Conservation (phyloP, 2,888 invertebrate genomes). For the Anoncus sp. region DNA sequence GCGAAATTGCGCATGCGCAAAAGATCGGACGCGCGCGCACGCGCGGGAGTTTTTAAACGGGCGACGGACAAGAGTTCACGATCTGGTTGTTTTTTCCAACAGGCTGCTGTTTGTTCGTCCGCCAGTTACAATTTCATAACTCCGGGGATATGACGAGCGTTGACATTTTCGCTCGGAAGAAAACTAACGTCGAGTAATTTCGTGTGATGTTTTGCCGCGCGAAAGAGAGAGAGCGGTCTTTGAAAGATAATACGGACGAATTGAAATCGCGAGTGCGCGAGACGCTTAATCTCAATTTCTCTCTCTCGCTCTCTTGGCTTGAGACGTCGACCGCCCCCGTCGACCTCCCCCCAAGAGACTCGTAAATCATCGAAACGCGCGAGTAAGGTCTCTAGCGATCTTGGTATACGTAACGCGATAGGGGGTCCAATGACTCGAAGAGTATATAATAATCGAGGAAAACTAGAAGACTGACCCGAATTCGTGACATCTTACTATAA, state of each 20-base stretch:
- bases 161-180: conserved; percentile 29
- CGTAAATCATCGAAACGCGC: conserved; percentile 62
- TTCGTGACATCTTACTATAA: neutral
- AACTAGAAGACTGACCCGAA: conserved; percentile 54
- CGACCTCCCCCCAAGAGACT: conserved; percentile 21
- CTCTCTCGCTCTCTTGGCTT: conserved; percentile 14
- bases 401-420: too few species aligned
- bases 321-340: conserved; percentile 33
- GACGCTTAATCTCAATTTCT: conserved; percentile 40
- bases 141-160: conserved; percentile 30
- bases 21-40: neutral
- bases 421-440: conserved; percentile 41
- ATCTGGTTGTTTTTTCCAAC: conserved; percentile 1
- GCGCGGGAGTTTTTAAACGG: conserved; percentile 25
- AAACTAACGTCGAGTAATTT: conserved; percentile 49
- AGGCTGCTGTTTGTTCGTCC: conserved; percentile 9
- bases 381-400: conserved; percentile 23
- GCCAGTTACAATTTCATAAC: conserved; percentile 34
- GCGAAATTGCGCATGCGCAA: conserved; percentile 33
- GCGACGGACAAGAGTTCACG: conserved; percentile 27
- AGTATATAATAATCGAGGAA: conserved; percentile 39
- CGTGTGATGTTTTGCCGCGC: conserved; percentile 58
- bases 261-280: conserved; percentile 60
- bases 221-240: conserved; percentile 4
- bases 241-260: conserved; percentile 47